Evolutionary conservation across 2,888 invertebrate species (phyloP).

Genomic region (Scaptomyza caliginosa): DNA sequence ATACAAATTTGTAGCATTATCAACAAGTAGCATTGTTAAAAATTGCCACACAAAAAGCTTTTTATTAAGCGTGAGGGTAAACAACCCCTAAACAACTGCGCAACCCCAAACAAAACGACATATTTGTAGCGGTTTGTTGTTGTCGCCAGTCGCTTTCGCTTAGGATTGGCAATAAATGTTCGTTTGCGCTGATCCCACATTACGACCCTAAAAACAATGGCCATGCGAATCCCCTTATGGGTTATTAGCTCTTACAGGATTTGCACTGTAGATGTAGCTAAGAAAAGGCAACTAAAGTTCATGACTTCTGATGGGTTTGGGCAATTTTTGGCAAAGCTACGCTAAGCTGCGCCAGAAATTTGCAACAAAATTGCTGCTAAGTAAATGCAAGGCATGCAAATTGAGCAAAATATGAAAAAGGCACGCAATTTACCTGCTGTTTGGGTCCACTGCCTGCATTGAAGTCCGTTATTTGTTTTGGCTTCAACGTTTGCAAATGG

Average conservation of each 20-base stretch:
- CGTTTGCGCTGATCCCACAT: constrained; percentile 81
- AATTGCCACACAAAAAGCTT: constrained; percentile 8
- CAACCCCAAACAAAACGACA: constrained; percentile 22
- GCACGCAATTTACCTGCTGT: constrained; percentile 70
- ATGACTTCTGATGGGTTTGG: constrained; percentile 14
- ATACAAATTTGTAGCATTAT: background rate
- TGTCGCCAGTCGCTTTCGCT: constrained; percentile 59
- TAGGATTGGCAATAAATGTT: constrained; percentile 77
- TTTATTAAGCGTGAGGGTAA: constrained; percentile 13
- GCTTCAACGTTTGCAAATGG: constrained; percentile 88
- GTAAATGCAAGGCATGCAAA: constrained; percentile 78
- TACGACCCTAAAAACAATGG: constrained; percentile 75
- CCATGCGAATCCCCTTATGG: constrained; percentile 82
- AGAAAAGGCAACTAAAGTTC: constrained; percentile 3
- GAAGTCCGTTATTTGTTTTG: constrained; percentile 85
- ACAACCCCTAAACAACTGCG: constrained; percentile 25
- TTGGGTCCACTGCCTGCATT: constrained; percentile 82
- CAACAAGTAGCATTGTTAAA: background rate
- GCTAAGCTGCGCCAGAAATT: constrained; percentile 52
- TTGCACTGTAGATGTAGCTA: constrained; percentile 35
- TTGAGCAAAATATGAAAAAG: constrained; percentile 41
- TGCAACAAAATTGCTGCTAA: constrained; percentile 77
- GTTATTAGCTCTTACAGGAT: constrained; percentile 75
- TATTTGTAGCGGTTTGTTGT: constrained; percentile 11
- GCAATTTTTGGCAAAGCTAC: constrained; percentile 24